Base-by-base conservation (phyloP, 2,113 vertebrate species). In the Scomber colias region DNA sequence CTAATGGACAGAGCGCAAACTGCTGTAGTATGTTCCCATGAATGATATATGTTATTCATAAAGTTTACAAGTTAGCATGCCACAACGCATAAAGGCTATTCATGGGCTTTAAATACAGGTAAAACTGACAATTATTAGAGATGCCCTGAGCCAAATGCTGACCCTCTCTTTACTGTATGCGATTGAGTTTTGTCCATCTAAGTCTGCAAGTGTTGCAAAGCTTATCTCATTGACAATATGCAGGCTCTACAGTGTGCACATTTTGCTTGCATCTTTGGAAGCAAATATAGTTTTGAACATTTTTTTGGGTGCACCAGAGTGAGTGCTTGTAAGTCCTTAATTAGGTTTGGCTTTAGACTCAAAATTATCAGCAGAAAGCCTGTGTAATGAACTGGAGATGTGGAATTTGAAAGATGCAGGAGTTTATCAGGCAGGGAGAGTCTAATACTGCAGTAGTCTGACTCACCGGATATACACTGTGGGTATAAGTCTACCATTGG, bases 41-140 rank as follows among this genome's bases (percentile, higher is more conserved):
- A 77, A 77, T 53, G 55, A 79, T 72, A 11, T 7, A 78, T 54
- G 74, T 27, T 64, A 55, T 45, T 30, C 27, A 16, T 9, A 27
- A 27, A 49, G 53, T 16, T 27, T 3, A n/a, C 35, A 46, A 14
- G 31, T 64, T 51, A 48, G 54, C 60, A 31, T 15, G 70, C 65
- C 14, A 9, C 6, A 24, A 16, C 2, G 45, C 24, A 17, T 49
- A 5, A 50, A 0, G 3, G 45, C 16, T 3, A 16, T 45, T 73
- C 8, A 51, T n/a, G 24, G 45, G 11, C 48, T 45, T 17, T n/a
- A 46, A 56, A 59, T 48, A 50, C 40, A 72, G 51, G 27, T 51
- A 68, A 62, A 51, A 15, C 44, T 9, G 4, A 48, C 30, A 17
- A 6, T 31, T 16, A 40, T 40, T 40, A 9, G 35, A 40, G 35